These are phyloP conservation scores for Eulemur macaco DNA, from an alignment of 2,113 vertebrate genomes.

Conservation along the genomic window DNA sequence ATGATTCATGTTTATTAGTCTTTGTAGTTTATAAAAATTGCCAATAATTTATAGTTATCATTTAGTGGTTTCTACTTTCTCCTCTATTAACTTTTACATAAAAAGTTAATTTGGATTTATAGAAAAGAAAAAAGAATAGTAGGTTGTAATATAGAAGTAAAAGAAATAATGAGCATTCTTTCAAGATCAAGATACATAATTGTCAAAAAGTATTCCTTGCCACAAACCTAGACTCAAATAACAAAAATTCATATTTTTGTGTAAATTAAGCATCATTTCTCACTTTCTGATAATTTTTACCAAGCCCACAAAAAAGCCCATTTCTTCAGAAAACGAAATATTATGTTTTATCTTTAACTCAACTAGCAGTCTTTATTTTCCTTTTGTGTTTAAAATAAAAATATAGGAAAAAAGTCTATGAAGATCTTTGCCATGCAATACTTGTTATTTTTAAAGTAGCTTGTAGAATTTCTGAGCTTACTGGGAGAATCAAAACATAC, in stretches of 20 bases:
- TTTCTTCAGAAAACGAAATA: not conserved
- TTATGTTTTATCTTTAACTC: not conserved
- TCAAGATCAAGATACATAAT: not conserved
- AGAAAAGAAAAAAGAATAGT: not conserved
- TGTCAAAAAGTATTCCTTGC: conserved; percentile 40
- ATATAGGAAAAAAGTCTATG: not conserved
- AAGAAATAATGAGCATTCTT: not conserved
- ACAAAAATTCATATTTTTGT: conserved; percentile 17
- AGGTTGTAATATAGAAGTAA: not conserved
- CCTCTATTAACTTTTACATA: not conserved
- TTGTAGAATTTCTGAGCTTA: conserved; percentile 9
- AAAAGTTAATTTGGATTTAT: not conserved
- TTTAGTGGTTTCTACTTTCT: not conserved
- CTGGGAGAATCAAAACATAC: not conserved
- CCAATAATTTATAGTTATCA: not conserved
- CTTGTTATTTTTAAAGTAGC: not conserved
- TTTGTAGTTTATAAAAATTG: not conserved
- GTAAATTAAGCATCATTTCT: not conserved
- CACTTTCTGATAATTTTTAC: not conserved
- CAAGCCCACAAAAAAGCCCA: conserved; percentile 1
- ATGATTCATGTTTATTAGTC: not conserved
- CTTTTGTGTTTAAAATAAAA: not conserved
- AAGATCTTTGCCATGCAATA: not conserved
- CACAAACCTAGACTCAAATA: conserved; percentile 3
- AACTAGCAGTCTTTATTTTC: not conserved